Conservation (phyloP, 2,113 vertebrate species). For the Menidia beryllina region DNA sequence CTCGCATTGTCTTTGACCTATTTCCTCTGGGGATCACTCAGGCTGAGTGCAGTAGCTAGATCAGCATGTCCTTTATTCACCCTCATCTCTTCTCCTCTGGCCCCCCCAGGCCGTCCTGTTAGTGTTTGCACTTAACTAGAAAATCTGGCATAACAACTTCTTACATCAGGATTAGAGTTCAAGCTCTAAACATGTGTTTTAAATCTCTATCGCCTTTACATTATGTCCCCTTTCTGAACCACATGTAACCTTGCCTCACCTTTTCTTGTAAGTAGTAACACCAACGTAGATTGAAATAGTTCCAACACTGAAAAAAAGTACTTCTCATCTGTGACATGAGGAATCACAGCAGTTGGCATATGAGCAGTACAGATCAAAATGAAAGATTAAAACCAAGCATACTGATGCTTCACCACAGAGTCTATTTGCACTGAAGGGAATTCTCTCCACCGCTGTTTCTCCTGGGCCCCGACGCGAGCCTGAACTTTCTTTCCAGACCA, state of each 20-base stretch:
- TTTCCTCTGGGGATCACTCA: slow-evolving; percentile 40
- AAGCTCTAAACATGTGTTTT: neutral
- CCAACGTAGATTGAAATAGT: neutral
- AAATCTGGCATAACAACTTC: neutral
- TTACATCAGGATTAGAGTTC: slow-evolving; percentile 12
- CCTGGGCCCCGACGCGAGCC: neutral
- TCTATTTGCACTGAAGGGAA: slow-evolving; percentile 17
- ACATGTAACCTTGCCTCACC: neutral
- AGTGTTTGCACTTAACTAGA: slow-evolving; percentile 29
- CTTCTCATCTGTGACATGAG: neutral
- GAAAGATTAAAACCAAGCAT: slow-evolving; percentile 10
- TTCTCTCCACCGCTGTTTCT: slow-evolving; percentile 27
- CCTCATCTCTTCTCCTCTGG: neutral
- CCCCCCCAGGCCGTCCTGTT: slow-evolving; percentile 14
- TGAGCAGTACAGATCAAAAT: neutral
- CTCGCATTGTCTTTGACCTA: slow-evolving; percentile 21
- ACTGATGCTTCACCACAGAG: slow-evolving; percentile 1
- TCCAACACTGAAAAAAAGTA: neutral
- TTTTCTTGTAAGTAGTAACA: neutral
- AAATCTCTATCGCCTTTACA: too few relatives aligned
- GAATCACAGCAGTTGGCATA: neutral
- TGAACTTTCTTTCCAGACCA: slow-evolving; percentile 34
- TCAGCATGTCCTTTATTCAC: slow-evolving; percentile 25
- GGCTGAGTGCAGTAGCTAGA: neutral
- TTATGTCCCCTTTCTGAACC: neutral